phyloP scores from a whole-genome alignment of 2,888 invertebrate genomes.

The Lysandra coridon region DNA sequence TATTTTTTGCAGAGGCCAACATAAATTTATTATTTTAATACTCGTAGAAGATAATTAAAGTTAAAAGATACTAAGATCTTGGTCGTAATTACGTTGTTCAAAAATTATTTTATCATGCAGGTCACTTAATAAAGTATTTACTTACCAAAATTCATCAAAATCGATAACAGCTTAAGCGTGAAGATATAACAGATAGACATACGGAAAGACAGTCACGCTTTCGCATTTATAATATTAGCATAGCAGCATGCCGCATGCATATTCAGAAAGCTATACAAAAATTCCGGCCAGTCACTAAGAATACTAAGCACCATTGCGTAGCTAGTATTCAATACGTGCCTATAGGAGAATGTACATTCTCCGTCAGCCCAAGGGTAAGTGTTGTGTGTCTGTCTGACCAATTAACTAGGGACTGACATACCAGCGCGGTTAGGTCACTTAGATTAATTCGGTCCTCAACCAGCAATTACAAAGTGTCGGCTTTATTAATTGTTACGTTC shows the following conservation, averaged over 20 bases:
- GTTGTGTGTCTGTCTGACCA: conserved; percentile 14
- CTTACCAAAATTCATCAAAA: too few relatives aligned
- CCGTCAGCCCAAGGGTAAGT: conserved; percentile 16
- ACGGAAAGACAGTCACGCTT: neutral
- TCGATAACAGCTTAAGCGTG: too few relatives aligned
- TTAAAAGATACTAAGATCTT: too few relatives aligned
- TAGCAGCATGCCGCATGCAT: neutral
- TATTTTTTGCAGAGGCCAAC: neutral
- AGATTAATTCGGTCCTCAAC: conserved; percentile 9
- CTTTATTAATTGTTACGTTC: conserved; percentile 9
- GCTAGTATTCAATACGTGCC: neutral
- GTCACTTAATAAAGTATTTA: too few relatives aligned
- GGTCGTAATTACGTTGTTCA: too few relatives aligned
- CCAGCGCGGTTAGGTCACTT: conserved; percentile 23
- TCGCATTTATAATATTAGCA: neutral
- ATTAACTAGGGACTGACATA: conserved; percentile 25
- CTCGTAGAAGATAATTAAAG: too few relatives aligned
- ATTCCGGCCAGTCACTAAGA: neutral
- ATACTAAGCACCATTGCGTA: neutral
- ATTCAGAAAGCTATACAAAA: neutral
- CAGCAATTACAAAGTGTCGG: conserved; percentile 17
- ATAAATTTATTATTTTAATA: neutral
- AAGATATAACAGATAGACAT: neutral
- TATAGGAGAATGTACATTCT: neutral
- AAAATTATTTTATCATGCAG: too few relatives aligned